Base-by-base conservation (phyloP, 1,140 invertebrate genomes). In the Zaprionus lachaisei region DNA sequence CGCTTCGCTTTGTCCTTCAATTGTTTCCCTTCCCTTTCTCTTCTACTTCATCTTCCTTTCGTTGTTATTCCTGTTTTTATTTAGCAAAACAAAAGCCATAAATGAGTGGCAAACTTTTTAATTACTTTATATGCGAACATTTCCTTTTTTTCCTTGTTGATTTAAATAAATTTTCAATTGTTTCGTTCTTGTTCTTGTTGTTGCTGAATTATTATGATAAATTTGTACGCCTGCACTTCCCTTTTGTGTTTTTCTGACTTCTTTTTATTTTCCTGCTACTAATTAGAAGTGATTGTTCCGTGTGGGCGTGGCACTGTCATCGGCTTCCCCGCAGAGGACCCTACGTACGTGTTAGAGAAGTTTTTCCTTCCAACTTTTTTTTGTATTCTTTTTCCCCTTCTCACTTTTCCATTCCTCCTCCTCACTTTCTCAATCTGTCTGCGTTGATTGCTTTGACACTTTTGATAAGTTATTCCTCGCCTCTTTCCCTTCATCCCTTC, bases 401-500 rank as follows among this genome's bases (percentile, higher is more conserved):
- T 34, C n/a, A 11, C 12, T 24, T 22, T 26, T 2, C 15, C 14
- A 17, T 55, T 0, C n/a, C 7, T 37, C n/a, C 15, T 24, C 7
- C 71, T 61, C 62, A 49, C 26, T 20, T n/a, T 58, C 28, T 37
- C 9, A 2, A 2, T 37, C 31, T 58, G 28, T 34, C 71, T 66
- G 66, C 54, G 76, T 77, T 89, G 85, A 89, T 89, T 89, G 86
- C 85, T 85, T 85, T 89, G 85, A 89, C 85, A 89, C 84, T 89
- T 89, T 85, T 73, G 57, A 81, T 77, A 71, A 79, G 83, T 78
- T 75, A 64, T 44, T 49, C 26, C 54, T 77, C 41, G n/a, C 11
- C 41, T 20, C 41, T 57, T 72, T 72, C 44, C 55, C 69, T n/a
- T 54, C 55, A 58, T 3, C 20, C n/a, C n/a, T n/a, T n/a, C n/a